These are phyloP conservation scores for Trichopoda pennipes DNA, from an alignment of 2,888 invertebrate genomes.

Conservation along the genomic window DNA sequence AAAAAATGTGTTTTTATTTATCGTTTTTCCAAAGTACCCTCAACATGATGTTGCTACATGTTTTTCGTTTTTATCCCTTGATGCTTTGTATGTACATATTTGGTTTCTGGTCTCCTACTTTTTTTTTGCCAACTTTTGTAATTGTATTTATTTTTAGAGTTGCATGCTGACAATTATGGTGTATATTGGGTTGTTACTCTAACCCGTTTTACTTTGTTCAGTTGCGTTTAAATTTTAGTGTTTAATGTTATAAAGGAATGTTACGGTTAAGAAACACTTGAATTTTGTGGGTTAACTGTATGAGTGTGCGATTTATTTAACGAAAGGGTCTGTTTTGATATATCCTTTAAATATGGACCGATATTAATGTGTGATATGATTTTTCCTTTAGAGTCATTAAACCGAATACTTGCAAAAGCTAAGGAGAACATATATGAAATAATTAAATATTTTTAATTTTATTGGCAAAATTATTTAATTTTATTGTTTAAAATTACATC, in stretches of 20 bases:
- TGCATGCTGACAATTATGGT: slow-evolving; percentile 47
- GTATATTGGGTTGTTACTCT: not conserved
- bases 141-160: slow-evolving; percentile 36
- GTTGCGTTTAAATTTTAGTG: not conserved
- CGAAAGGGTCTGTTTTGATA: too few relatives aligned
- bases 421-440: too few relatives aligned
- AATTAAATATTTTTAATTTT: too few relatives aligned
- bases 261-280: not conserved
- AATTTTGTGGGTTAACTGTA: too few relatives aligned
- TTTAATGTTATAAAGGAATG: slow-evolving; percentile 1
- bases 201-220: not conserved
- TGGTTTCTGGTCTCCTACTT: not conserved
- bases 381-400: too few relatives aligned
- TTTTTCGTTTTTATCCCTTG: slow-evolving; percentile 5
- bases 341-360: too few relatives aligned
- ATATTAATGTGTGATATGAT: too few relatives aligned
- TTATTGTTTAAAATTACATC: too few relatives aligned
- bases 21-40: slow-evolving; percentile 34
- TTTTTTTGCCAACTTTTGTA: slow-evolving; percentile 11
- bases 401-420: too few relatives aligned
- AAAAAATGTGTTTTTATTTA: slow-evolving; percentile 32
- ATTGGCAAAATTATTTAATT: too few relatives aligned
- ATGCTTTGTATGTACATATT: slow-evolving; percentile 17
- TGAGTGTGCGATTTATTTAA: too few relatives aligned
- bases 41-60: slow-evolving; percentile 42